Evolutionary conservation across 2,888 invertebrate species (phyloP), one percentile per base, ranked within the genome.

Genomic region (Cryptophagus acutangulus): DNA sequence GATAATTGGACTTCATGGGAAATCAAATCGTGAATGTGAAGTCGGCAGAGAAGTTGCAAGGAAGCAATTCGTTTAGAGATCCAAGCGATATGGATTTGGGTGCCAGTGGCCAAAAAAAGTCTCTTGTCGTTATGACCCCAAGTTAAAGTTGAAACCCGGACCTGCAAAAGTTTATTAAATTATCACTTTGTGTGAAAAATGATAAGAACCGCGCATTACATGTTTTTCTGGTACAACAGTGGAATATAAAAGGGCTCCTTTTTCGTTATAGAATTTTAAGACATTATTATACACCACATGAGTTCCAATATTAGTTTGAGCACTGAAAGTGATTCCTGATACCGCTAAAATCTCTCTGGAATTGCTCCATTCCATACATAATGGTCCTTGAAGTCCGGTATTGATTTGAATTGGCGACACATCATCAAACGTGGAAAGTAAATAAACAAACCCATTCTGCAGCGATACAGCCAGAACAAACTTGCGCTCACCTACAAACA

Each of bases 51-150:
- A 58, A 93, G 75, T 71, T 95, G 94, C 54, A 96, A 74, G 37
- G 92, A 87, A 36, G 93, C 91, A 48, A 95, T 88, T 40, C 88
- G 79, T 48, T 91, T 75, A 59, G 89, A 90, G 38, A 97, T 87
- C 80, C 95, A 91, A 29, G 94, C 95, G 47, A 93, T 90, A 70
- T 93, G 92, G 58, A 91, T 82, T 59, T 86, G 84, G 33, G 88
- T 87, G 9, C 96, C 96, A 2, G 89, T 89, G 2, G 91, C 91
- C 45, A 97, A 82, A 69, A 97, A 96, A 52, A 99, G 74, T 17
- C 97, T 78, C 54, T 91, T 87, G 66, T 96, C 97, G 66, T 94
- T 94, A 75, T 97, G 96, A 17, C 95, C 97, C 97, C 97, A 99
- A 5, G 96, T 96, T 61, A 99, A 73, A 1, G 95, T 93, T 35